Evolutionary conservation across 2,888 invertebrate genomes (phyloP).

Genomic region (Unio pictorum): DNA sequence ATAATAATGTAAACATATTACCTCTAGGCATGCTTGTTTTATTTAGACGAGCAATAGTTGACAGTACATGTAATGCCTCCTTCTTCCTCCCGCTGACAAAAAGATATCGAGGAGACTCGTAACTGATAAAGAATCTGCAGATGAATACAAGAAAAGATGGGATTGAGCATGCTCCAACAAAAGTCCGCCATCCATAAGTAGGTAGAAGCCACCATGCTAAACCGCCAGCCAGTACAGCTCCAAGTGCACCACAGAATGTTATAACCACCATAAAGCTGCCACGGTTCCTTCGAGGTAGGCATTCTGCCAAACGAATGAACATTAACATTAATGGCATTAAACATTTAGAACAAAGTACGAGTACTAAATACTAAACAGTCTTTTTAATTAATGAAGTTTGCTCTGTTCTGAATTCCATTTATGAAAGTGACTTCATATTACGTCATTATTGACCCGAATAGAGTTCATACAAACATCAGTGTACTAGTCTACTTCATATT

Average conservation of each 20-base stretch:
- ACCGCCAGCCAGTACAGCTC: slow-evolving; percentile 52
- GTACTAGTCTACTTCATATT: too few species aligned
- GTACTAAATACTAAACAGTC: too few species aligned
- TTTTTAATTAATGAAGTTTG: too few species aligned
- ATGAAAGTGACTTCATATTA: too few species aligned
- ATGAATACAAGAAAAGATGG: slow-evolving; percentile 47
- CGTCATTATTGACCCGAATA: too few species aligned
- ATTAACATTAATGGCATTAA: not conserved
- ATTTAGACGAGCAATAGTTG: slow-evolving; percentile 46
- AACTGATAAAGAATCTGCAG: slow-evolving; percentile 37
- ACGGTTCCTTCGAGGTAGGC: slow-evolving; percentile 51
- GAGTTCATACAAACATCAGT: too few species aligned
- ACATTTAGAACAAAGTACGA: not conserved
- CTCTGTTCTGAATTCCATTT: too few species aligned
- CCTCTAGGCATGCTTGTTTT: slow-evolving; percentile 34
- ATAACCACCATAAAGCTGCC: slow-evolving; percentile 56
- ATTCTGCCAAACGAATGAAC: slow-evolving; percentile 42
- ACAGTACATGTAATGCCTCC: slow-evolving; percentile 41
- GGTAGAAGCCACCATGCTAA: slow-evolving; percentile 59
- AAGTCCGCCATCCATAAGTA: slow-evolving; percentile 49
- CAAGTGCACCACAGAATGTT: slow-evolving; percentile 62
- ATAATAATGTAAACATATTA: slow-evolving; percentile 11
- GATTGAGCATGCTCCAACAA: slow-evolving; percentile 53
- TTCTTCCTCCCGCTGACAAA: slow-evolving; percentile 44
- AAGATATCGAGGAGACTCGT: slow-evolving; percentile 58